phyloP scores from a whole-genome alignment of 2,888 invertebrate species.

The Ophonus ardosiacus region DNA sequence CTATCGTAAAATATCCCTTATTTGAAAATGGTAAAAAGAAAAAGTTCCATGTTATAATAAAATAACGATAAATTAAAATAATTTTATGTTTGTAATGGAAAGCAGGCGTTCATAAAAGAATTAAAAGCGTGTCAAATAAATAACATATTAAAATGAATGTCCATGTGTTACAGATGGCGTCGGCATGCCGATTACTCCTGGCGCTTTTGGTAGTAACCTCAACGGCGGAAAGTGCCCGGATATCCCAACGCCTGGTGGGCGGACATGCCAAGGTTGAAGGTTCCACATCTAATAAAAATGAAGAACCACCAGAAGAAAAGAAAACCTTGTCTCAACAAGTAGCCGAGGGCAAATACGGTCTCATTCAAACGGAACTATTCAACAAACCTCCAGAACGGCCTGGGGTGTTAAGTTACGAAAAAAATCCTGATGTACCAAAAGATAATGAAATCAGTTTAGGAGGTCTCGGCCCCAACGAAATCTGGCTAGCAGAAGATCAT shows the following conservation, averaged over 20 bases:
- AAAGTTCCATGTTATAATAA: constrained; percentile 13
- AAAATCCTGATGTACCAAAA: constrained; percentile 88
- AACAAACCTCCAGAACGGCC: constrained; percentile 83
- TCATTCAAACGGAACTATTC: constrained; percentile 91
- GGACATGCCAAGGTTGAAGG: constrained; percentile 79
- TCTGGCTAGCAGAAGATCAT: constrained; percentile 94
- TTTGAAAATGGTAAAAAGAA: constrained; percentile 30
- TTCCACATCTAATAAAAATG: constrained; percentile 67
- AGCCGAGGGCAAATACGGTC: constrained; percentile 92
- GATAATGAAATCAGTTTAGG: constrained; percentile 89
- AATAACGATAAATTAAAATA: not conserved
- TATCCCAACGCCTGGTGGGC: constrained; percentile 83
- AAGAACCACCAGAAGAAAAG: constrained; percentile 81
- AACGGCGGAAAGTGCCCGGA: constrained; percentile 72
- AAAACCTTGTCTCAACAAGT: constrained; percentile 94
- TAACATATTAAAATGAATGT: not conserved
- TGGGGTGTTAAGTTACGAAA: constrained; percentile 87
- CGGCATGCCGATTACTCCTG: constrained; percentile 66
- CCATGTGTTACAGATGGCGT: constrained; percentile 66
- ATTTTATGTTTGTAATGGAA: constrained; percentile 6
- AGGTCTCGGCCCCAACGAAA: constrained; percentile 89
- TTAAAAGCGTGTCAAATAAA: constrained; percentile 28
- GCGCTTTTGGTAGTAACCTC: constrained; percentile 65
- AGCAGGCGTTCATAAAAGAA: constrained; percentile 10
- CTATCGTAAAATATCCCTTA: not conserved